Base-by-base conservation (phyloP, 2,888 invertebrate species). In the Caenorhabditis plicata region DNA sequence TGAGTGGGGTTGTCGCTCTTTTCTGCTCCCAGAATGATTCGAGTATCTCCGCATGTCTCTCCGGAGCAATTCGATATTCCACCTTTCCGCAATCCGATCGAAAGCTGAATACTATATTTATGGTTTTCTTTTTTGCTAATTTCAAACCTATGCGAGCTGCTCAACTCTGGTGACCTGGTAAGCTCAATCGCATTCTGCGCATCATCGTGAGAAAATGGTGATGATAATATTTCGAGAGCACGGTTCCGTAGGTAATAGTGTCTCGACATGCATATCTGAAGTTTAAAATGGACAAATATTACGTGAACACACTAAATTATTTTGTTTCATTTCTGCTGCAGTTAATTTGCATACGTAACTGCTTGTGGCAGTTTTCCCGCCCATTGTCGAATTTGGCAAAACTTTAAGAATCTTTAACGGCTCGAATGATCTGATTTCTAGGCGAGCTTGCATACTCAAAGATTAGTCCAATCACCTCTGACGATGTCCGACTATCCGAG, bases 161-260 rank as follows among this genome's bases (percentile, higher is more conserved):
- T 47, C 31, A 52, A 38, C n/a, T 58, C 58, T 8, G 64, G 64
- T 23, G 54, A n/a, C n/a, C n/a, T n/a, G n/a, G n/a, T n/a, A n/a
- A n/a, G n/a, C n/a, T n/a, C n/a, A n/a, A n/a, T 51, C 8, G 47
- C 26, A 15, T 57, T 45, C 3, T 45, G 43, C 3, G 26, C 9
- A 9, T 25, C 32, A 7, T 33, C 23, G 11, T 25, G 19, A n/a
- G 29, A 36, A 9, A 45, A 26, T 3, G 7, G 13, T 8, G n/a
- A 17, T 19, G 13, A 36, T 7, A 63, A 27, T 20, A 60, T 36
- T 22, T 58, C 64, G 25, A 31, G 26, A n/a, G 49, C 58, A 15
- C 58, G 39, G 41, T 64, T 54, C 13, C 64, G 54, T 5, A 64
- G 50, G 36, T 64, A 64, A 27, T 64, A 64, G 23, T 64, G 64